phyloP scores from a whole-genome alignment of 2,888 invertebrate species.

The Acanthopleura granulata region DNA sequence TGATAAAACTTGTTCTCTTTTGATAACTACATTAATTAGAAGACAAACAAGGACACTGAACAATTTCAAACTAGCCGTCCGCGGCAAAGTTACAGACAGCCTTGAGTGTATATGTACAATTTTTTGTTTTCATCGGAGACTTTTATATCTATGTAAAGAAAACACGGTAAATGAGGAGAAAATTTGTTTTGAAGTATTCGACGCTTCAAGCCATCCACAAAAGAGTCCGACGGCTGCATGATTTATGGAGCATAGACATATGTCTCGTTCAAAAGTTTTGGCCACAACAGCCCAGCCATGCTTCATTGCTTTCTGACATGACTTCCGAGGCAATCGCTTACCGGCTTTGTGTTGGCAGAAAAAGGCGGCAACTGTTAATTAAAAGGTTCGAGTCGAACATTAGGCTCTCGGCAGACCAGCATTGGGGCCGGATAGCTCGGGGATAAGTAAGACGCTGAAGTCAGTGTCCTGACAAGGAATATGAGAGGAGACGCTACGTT shows the following conservation, averaged over 20 bases:
- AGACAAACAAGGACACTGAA: not conserved
- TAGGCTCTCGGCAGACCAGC: not conserved
- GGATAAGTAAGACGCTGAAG: no score
- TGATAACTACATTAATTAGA: not conserved
- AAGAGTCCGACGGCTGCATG: not conserved
- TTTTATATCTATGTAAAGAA: not conserved
- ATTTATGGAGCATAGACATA: constrained; percentile 5
- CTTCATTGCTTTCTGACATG: constrained; percentile 4
- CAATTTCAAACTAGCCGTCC: not conserved
- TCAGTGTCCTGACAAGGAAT: no score
- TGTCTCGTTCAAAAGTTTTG: not conserved
- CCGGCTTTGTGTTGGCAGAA: constrained; percentile 1
- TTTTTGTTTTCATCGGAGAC: not conserved
- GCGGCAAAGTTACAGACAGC: not conserved
- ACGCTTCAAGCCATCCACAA: not conserved
- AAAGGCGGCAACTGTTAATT: constrained; percentile 5
- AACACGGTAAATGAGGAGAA: not conserved
- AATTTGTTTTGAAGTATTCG: constrained; percentile 2
- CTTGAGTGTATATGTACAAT: no score
- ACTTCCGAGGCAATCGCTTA: constrained; percentile 11
- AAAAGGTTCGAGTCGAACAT: not conserved
- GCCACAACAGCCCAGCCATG: not conserved
- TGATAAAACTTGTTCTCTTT: no score
- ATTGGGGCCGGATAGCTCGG: no score
- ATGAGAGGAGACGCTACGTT: no score